Base-by-base conservation (phyloP, 2,888 invertebrate species). In the Smittia sp. region DNA sequence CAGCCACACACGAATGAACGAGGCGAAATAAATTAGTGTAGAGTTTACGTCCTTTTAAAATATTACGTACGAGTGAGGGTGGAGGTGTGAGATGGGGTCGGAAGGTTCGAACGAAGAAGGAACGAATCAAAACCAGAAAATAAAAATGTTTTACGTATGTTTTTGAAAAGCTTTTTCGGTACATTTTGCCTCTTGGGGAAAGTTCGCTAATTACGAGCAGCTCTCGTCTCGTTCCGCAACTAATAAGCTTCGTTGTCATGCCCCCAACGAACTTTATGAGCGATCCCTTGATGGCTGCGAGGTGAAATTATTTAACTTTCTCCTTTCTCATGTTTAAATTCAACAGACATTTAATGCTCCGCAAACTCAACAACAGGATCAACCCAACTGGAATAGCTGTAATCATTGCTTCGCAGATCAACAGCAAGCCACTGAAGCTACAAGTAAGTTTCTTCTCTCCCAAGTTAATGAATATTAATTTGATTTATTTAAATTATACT, bases 401-500 rank as follows among this genome's bases (percentile, higher is more conserved):
- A 32, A 70, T 70, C 52, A 58, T 15, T 52, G 70, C 24, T 69
- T 52, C 24, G 20, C 54, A 70, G 66, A 70, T 22, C 70, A 70
- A 70, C 22, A 69, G 27, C 69, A 46, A 18, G 1, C 24, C 58
- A 7, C 46, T 24, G 70, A 70, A 70, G 70, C 70, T 70, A 70
- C 70, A 70, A 70, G 70, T 70, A 70, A 70, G 70, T 70, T n/a
- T n/a, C 7, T 65, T 32, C 32, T 32, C 32, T 32, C 32, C 46
- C 32, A 52, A 25, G n/a, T 69, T 69, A 70, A 70, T 70, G 70
- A 70, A 70, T 70, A 70, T 70, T 70, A 70, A 70, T 58, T 70
- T 54, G 58, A 58, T 58, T 58, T 22, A 58, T 22, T 58, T 58
- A 58, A 58, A 58, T 58, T 58, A 58, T 22, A 58, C 22, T 22